Base-by-base conservation (phyloP, 92 coral and sea anemone species). In the Plumapathes pennacea region DNA sequence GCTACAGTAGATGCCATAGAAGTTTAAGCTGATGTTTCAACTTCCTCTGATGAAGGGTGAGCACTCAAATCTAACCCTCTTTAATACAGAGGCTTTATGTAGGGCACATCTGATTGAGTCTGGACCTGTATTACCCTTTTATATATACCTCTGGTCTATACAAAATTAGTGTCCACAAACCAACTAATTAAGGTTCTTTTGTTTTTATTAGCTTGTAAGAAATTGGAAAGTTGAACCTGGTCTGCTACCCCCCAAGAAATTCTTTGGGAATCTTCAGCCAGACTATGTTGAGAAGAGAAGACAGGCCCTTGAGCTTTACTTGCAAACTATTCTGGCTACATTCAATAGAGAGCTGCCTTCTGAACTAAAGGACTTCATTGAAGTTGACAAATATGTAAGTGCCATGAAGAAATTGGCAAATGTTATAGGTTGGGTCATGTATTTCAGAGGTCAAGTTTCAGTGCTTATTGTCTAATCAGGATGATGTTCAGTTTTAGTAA, bases 221-320 rank as follows among this genome's bases (percentile, higher is more conserved):
- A 71, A 60, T 28, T 59, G 72, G 32, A 65, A 70, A 31, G 54
- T 88, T 12, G 67, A 80, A 9, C 57, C 23, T 36, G 61, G 44
- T 15, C 60, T 84, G 31, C 46, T 92, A 29, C 98, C 98, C 20
- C 98, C 96, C 3, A 92, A 92, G 87, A 92, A 92, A 45, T 58
- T 17, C 32, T 69, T 92, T 77, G 98, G 98, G 20, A 80, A 84
- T 23, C 84, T 84, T 27, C 77, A 92, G 22, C 81, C 89, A 29
- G 84, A 81, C 18, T 81, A 88, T 64, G 79, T 92, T 57, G 98
- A 92, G 50, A 80, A 81, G 42, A 68, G 98, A 64, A 60, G 96
- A 4, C 64, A 66, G 23, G 77, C 71, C 11, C 72, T 92, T 38
- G 96, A 92, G 56, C 59, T 58, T 0, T 92, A 92, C 56, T 50